Evolutionary conservation across 2,797 vertebrate genomes (phyloP).

Genomic region (Epinephelus malabaricus): DNA sequence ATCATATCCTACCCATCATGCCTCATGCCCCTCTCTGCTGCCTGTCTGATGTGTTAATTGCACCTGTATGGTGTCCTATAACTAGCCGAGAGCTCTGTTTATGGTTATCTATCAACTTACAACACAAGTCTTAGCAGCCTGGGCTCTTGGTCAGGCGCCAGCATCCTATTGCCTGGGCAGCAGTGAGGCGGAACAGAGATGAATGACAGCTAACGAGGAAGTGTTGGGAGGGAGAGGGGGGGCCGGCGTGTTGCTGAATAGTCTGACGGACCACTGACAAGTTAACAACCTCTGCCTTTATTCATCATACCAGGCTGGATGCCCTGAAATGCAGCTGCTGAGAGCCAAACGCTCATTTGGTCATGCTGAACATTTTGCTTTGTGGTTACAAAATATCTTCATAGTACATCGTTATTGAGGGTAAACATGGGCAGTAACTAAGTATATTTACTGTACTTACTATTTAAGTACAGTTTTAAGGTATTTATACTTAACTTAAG

Average conservation of each 20-base stretch:
- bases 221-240: slow-evolving; percentile 35
- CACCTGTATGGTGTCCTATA: slow-evolving; percentile 86
- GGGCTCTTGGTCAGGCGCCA: slow-evolving; percentile 83
- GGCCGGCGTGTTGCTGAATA: slow-evolving; percentile 38
- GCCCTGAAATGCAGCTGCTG: slow-evolving; percentile 65
- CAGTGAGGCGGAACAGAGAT: slow-evolving; percentile 86
- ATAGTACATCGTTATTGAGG: not conserved
- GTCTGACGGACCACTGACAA: slow-evolving; percentile 79
- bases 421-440: not conserved
- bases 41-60: slow-evolving; percentile 75
- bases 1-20: slow-evolving; percentile 28
- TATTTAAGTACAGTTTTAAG: not conserved
- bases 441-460: not conserved
- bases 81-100: slow-evolving; percentile 80
- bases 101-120: slow-evolving; percentile 83
- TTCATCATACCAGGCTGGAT: slow-evolving; percentile 66
- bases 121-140: slow-evolving; percentile 78
- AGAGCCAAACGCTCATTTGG: slow-evolving; percentile 12
- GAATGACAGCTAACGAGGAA: slow-evolving; percentile 82
- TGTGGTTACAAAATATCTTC: slow-evolving; percentile 6
- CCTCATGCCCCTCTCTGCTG: slow-evolving; percentile 29
- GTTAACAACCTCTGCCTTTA: slow-evolving; percentile 74
- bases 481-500: not conserved
- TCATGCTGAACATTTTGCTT: slow-evolving; percentile 9
- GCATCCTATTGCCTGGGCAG: slow-evolving; percentile 82